These are phyloP conservation scores for Lagopus leucura DNA, from an alignment of 2,113 vertebrate genomes.

Conservation along the genomic window DNA sequence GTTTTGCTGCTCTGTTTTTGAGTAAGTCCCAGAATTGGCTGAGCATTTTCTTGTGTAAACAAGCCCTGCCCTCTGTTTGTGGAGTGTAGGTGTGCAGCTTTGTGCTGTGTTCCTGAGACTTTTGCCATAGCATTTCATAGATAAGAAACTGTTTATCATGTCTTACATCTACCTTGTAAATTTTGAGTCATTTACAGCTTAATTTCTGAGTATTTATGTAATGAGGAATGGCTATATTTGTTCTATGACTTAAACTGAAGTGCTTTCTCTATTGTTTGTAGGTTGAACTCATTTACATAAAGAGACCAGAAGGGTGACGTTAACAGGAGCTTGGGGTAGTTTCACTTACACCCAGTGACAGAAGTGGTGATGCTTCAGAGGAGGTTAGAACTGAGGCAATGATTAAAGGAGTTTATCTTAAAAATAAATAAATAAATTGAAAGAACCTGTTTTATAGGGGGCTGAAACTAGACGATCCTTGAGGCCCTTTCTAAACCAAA, in stretches of 20 bases:
- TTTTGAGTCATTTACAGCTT: neutral
- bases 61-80: slow-evolving; percentile 18
- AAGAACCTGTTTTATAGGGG: neutral
- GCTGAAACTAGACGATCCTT: too few relatives aligned
- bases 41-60: slow-evolving; percentile 7
- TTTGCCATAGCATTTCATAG: neutral
- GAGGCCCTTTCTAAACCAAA: too few relatives aligned
- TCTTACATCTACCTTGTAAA: neutral
- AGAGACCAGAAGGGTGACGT: neutral
- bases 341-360: neutral
- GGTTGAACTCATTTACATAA: accelerated
- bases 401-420: neutral
- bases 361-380: neutral
- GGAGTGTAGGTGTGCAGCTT: neutral
- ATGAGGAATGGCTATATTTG: neutral
- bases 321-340: neutral
- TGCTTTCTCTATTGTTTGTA: neutral
- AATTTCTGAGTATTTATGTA: neutral
- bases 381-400: neutral
- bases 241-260: neutral
- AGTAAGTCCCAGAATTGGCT: neutral
- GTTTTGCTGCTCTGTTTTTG: neutral
- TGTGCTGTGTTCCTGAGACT: neutral
- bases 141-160: neutral
- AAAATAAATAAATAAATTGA: neutral